Evolutionary conservation across 2,888 invertebrate species (phyloP).

Genomic region (Pycnomerus fuliginosus): DNA sequence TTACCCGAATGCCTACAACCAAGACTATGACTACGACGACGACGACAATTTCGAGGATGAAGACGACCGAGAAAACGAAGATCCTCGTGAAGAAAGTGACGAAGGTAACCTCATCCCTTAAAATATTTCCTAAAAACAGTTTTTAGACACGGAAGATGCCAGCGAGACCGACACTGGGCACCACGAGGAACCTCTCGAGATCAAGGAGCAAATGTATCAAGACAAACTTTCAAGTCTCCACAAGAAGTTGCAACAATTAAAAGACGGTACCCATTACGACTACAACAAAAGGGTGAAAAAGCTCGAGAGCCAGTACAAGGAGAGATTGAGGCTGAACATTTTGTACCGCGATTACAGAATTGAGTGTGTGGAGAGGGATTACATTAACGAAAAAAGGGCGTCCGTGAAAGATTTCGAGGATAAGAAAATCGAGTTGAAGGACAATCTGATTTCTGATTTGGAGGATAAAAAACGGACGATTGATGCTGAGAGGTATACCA

Average conservation of each 20-base stretch:
- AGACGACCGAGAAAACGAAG: constrained; percentile 66
- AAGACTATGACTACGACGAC: constrained; percentile 72
- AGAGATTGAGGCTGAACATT: constrained; percentile 74
- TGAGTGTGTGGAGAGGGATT: constrained; percentile 86
- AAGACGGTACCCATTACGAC: constrained; percentile 84
- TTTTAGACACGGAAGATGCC: constrained; percentile 91
- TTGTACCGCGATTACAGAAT: constrained; percentile 77
- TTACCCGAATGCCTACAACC: constrained; percentile 63
- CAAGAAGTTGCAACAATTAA: constrained; percentile 85
- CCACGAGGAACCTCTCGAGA: constrained; percentile 77
- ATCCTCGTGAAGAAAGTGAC: constrained; percentile 60
- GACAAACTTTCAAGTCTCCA: constrained; percentile 87
- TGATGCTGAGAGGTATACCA: constrained; percentile 80
- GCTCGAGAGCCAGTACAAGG: constrained; percentile 78
- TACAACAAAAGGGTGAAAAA: constrained; percentile 79
- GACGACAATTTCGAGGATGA: constrained; percentile 74
- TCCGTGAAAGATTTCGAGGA: constrained; percentile 93
- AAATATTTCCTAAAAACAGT: constrained; percentile 1
- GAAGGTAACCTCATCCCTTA: constrained; percentile 53
- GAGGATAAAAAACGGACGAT: constrained; percentile 90
- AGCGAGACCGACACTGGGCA: constrained; percentile 92
- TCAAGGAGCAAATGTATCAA: constrained; percentile 88
- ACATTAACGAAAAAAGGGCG: constrained; percentile 81
- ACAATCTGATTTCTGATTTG: constrained; percentile 85
- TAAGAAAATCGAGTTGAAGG: constrained; percentile 87